Conservation (phyloP, 1,140 invertebrate genomes). For the Antheraea pernyi region DNA sequence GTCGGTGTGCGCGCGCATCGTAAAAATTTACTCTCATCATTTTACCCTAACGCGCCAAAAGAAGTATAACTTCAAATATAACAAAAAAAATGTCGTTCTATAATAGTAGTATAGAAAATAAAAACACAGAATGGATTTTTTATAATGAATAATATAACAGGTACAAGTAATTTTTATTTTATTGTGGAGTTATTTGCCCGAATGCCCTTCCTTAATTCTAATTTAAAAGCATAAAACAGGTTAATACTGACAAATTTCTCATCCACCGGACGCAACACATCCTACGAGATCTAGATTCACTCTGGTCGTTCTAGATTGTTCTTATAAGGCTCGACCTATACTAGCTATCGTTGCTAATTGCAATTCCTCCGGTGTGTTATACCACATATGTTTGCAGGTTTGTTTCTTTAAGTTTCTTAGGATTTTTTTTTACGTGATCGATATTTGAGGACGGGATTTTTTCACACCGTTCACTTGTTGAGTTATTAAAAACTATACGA, state of each 20-base stretch:
- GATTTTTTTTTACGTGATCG: too few relatives aligned
- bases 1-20: too few relatives aligned
- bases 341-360: neutral
- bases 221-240: neutral
- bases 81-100: too few relatives aligned
- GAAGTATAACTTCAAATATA: too few relatives aligned
- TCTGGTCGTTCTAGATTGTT: constrained; percentile 4
- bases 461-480: neutral
- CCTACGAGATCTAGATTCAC: constrained; percentile 18
- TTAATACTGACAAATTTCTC: neutral
- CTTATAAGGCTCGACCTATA: neutral
- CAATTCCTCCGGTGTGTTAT: neutral
- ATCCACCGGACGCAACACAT: constrained; percentile 23
- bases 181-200: too few relatives aligned
- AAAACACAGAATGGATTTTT: too few relatives aligned
- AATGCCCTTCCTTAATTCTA: neutral
- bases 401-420: neutral
- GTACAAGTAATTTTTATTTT: too few relatives aligned
- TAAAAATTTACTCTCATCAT: too few relatives aligned
- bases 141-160: too few relatives aligned
- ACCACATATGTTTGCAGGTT: neutral
- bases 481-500: too few relatives aligned
- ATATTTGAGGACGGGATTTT: neutral
- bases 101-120: too few relatives aligned
- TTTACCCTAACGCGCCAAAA: too few relatives aligned